phyloP scores from a whole-genome alignment of 2,797 vertebrate genomes.

The Microchirus variegatus region DNA sequence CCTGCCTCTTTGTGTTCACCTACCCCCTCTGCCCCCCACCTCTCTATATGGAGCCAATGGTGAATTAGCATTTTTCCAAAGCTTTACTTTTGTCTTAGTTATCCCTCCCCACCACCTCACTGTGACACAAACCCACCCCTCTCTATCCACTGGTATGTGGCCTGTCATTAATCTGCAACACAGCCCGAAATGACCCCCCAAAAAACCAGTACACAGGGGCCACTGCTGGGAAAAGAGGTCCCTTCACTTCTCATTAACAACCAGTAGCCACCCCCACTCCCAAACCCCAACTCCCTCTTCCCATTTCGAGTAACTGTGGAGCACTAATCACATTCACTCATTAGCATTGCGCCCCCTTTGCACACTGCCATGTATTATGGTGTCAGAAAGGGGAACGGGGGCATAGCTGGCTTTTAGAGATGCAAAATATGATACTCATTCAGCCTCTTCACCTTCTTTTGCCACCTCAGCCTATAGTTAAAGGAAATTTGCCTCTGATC shows the following conservation, averaged over 20 bases:
- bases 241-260: conserved; percentile 76
- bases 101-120: conserved; percentile 45
- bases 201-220: conserved; percentile 47
- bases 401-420: conserved; percentile 74
- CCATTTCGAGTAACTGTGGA: conserved; percentile 55
- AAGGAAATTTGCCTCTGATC: conserved; percentile 42
- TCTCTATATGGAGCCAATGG: conserved; percentile 46
- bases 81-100: conserved; percentile 79
- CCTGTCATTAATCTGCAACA: conserved; percentile 74
- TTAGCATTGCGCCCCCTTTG: conserved; percentile 76
- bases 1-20: conserved; percentile 40
- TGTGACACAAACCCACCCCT: background rate
- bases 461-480: conserved; percentile 20
- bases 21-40: conserved; percentile 3
- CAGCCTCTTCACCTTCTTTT: conserved; percentile 29
- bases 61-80: conserved; percentile 81
- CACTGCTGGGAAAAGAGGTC: conserved; percentile 66
- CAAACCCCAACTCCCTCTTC: conserved; percentile 6
- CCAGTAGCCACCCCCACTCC: conserved; percentile 30
- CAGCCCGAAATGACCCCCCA: conserved; percentile 63
- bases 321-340: conserved; percentile 72
- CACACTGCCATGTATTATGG: conserved; percentile 68
- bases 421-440: conserved; percentile 74
- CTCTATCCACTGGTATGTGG: conserved; percentile 66
- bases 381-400: conserved; percentile 67